phyloP scores from a whole-genome alignment of 2,113 vertebrate genomes.

The Rhinogobius similis region DNA sequence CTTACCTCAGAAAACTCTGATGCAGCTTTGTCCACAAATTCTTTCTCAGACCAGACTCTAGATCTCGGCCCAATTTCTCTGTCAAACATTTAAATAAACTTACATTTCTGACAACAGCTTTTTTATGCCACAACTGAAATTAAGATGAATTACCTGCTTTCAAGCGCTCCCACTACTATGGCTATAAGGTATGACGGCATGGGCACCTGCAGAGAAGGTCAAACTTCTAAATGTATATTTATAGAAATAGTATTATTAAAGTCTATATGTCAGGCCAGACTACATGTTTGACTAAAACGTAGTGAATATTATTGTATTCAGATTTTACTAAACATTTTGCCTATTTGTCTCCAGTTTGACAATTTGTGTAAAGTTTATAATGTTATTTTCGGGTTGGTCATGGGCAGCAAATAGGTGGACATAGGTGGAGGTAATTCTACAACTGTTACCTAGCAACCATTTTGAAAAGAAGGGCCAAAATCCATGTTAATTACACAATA shows the following conservation, averaged over 20 bases:
- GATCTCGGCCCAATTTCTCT: conserved; percentile 93
- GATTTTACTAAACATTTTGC: no score
- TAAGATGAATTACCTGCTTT: conserved; percentile 84
- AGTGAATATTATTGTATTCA: no score
- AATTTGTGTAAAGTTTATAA: no score
- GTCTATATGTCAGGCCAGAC: no score
- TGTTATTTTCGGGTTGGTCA: no score
- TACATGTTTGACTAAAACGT: no score
- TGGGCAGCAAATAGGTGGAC: no score
- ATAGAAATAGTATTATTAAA: neutral
- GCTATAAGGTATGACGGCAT: conserved; percentile 95
- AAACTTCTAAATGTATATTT: neutral
- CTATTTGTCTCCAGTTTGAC: no score
- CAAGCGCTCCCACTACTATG: conserved; percentile 90
- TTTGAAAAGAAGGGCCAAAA: no score
- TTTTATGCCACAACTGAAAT: neutral
- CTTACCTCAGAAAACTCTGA: conserved; percentile 93
- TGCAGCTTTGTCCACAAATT: conserved; percentile 88
- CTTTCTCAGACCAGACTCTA: conserved; percentile 94
- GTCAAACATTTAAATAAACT: conserved; percentile 35
- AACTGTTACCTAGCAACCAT: no score
- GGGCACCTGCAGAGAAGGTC: conserved; percentile 81
- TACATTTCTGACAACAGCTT: conserved; percentile 1
- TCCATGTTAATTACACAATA: no score
- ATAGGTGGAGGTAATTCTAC: no score